Conservation (phyloP, 2,888 invertebrate genomes). For the Nomada fucata region DNA sequence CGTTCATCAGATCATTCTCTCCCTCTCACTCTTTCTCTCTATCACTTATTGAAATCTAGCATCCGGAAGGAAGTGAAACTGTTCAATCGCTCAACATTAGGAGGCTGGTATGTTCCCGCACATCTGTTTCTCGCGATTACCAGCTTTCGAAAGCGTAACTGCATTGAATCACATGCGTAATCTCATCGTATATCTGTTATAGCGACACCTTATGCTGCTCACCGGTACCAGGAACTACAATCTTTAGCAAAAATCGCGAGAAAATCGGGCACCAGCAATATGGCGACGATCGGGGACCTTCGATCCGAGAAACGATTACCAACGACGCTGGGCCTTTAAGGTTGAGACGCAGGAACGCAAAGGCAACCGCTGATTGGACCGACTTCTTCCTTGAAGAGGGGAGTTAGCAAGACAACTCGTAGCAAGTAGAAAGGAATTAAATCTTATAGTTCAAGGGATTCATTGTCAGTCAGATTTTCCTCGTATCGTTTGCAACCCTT, state of each 20-base stretch:
- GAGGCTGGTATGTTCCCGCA: not conserved
- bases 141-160: not conserved
- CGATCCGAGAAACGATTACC: slow-evolving; percentile 64
- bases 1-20: not conserved
- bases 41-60: not conserved
- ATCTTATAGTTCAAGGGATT: slow-evolving; percentile 2
- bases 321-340: slow-evolving; percentile 66
- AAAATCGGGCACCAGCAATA: slow-evolving; percentile 71
- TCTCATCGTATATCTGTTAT: not conserved
- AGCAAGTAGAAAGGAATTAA: slow-evolving; percentile 45
- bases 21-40: not conserved
- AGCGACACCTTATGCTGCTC: not conserved
- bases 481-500: not conserved
- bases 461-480: not conserved
- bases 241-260: slow-evolving; percentile 47
- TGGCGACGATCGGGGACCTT: slow-evolving; percentile 68
- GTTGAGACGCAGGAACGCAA: slow-evolving; percentile 59
- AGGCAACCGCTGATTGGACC: slow-evolving; percentile 59
- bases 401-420: slow-evolving; percentile 48
- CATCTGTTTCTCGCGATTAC: not conserved
- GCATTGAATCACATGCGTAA: not conserved
- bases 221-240: not conserved
- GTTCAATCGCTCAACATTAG: not conserved
- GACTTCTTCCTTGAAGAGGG: slow-evolving; percentile 31
- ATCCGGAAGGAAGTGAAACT: slow-evolving; percentile 20